phyloP scores from a whole-genome alignment of 2,797 vertebrate genomes.

The Eutrigla gurnardus region DNA sequence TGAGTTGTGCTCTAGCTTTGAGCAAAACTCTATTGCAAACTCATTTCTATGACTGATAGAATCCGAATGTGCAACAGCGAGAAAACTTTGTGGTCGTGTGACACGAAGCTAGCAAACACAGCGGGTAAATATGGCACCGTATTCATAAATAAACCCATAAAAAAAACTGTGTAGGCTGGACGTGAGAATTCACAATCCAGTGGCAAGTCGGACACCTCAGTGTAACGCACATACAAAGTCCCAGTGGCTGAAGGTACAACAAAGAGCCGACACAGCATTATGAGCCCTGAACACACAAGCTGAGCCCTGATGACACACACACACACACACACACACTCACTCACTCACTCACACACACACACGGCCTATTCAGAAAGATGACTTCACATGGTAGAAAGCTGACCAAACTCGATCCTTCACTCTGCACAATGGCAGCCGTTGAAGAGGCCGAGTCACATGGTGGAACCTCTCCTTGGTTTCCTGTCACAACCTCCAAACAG shows the following conservation, averaged over 20 bases:
- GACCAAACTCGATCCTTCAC: constrained; percentile 74
- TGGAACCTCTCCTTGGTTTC: constrained; percentile 42
- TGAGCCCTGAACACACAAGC: constrained; percentile 32
- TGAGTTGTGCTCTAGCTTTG: not conserved
- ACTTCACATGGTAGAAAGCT: constrained; percentile 65
- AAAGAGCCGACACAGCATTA: constrained; percentile 21
- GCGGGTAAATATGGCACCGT: constrained; percentile 15
- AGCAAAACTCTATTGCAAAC: not conserved
- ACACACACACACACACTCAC: constrained; percentile 6
- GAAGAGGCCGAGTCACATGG: constrained; percentile 52
- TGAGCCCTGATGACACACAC: constrained; percentile 47
- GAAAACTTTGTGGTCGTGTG: not conserved
- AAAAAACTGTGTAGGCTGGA: constrained; percentile 30
- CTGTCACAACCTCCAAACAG: constrained; percentile 38
- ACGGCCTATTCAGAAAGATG: constrained; percentile 41
- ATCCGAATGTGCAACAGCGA: not conserved
- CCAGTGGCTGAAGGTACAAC: constrained; percentile 24
- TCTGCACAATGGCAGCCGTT: constrained; percentile 64
- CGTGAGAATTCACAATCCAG: constrained; percentile 38
- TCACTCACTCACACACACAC: constrained; percentile 1
- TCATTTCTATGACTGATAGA: not conserved
- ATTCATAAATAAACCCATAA: constrained; percentile 36
- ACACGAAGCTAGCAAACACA: constrained; percentile 15
- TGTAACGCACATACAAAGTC: constrained; percentile 20
- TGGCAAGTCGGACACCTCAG: constrained; percentile 33